phyloP scores from a whole-genome alignment of 2,888 invertebrate species.

The Fragum sueziense region DNA sequence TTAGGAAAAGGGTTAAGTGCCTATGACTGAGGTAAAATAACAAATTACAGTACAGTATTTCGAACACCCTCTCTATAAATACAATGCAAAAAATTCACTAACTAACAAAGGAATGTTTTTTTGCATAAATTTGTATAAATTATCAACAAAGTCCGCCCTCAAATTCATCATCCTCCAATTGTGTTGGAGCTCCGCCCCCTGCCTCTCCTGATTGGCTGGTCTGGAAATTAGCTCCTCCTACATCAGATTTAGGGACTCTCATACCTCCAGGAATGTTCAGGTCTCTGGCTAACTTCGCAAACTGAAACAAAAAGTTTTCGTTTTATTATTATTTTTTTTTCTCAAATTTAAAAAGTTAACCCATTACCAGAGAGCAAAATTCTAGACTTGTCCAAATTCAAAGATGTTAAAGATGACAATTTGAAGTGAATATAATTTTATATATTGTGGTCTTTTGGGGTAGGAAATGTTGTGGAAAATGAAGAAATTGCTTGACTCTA shows the following conservation, averaged over 20 bases:
- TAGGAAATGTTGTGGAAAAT: too few species aligned
- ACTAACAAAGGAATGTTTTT: slow-evolving; percentile 2
- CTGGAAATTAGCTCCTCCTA: slow-evolving; percentile 22
- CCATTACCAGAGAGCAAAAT: too few species aligned
- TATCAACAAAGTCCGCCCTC: slow-evolving; percentile 57
- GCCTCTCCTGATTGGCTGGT: slow-evolving; percentile 28
- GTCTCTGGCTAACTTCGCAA: slow-evolving; percentile 78
- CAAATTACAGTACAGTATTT: too few species aligned
- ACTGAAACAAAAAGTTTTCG: slow-evolving; percentile 72
- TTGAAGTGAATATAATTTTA: too few species aligned
- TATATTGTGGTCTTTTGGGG: too few species aligned
- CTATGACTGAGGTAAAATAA: too few species aligned
- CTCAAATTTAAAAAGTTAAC: too few species aligned
- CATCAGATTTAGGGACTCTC: slow-evolving; percentile 21
- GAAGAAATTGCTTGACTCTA: too few species aligned
- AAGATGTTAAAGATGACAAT: too few species aligned
- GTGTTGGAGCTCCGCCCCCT: slow-evolving; percentile 42
- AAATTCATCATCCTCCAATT: slow-evolving; percentile 65
- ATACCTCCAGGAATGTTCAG: slow-evolving; percentile 75
- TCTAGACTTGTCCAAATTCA: too few species aligned
- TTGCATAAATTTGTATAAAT: slow-evolving; percentile 3
- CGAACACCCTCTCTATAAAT: background rate
- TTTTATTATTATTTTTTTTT: too few species aligned
- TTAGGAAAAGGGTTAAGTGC: too few species aligned
- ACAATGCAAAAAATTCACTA: background rate